Conservation (phyloP, 1,140 invertebrate species). For the Bombyx mori region DNA sequence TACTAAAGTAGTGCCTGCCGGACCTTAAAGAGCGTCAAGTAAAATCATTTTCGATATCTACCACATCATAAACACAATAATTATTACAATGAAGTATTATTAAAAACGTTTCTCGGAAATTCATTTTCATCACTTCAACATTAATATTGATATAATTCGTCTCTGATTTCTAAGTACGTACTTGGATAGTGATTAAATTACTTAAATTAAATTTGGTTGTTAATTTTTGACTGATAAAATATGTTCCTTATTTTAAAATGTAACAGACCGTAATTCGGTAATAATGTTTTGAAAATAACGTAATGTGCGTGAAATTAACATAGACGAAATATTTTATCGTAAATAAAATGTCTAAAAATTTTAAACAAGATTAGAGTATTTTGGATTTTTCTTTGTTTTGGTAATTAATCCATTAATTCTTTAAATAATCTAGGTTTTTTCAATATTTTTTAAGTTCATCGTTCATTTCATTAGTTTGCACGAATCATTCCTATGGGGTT, state of each 20-base stretch:
- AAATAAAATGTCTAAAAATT: neutral
- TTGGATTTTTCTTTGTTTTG: no score
- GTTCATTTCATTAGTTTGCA: constrained; percentile 67
- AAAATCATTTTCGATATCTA: neutral
- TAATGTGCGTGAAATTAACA: neutral
- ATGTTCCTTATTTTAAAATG: constrained; percentile 20
- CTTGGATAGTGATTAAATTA: no score
- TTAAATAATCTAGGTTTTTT: neutral
- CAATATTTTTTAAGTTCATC: constrained; percentile 10
- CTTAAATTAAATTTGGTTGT: constrained; percentile 12
- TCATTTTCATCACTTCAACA: neutral
- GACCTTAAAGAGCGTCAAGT: constrained; percentile 55
- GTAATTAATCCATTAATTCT: neutral
- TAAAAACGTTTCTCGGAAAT: neutral
- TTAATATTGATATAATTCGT: neutral
- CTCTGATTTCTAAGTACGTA: neutral
- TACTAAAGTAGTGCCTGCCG: constrained; percentile 59
- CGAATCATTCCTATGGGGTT: constrained; percentile 66
- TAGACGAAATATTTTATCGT: neutral
- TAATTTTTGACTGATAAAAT: constrained; percentile 32
- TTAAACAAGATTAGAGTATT: neutral
- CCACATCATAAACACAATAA: neutral
- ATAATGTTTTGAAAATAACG: neutral
- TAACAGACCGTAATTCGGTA: neutral
- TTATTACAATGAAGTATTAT: neutral